Evolutionary conservation across 2,797 vertebrate genomes (phyloP).

Genomic region (Gymnothorax javanicus): DNA sequence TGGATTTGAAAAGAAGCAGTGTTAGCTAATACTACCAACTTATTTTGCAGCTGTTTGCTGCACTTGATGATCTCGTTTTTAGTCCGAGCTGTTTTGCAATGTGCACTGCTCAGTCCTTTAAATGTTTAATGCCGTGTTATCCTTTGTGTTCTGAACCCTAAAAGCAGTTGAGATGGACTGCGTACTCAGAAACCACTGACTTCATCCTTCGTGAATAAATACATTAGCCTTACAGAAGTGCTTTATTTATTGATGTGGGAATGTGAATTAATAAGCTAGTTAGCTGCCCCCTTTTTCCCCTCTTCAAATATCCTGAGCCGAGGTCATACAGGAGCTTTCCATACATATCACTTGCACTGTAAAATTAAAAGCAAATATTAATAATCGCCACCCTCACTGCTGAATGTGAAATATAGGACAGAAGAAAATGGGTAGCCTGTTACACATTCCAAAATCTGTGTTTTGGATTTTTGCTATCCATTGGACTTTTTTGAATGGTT

Average conservation of each 20-base stretch:
- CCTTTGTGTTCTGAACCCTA: not conserved
- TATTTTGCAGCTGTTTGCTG: not conserved
- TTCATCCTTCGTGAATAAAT: not conserved
- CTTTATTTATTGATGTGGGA: not conserved
- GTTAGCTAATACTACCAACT: not conserved
- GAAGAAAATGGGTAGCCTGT: constrained; percentile 39
- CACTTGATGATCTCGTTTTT: not conserved
- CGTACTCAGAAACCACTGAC: not conserved
- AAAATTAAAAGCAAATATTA: constrained; percentile 86
- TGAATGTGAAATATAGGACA: constrained; percentile 69
- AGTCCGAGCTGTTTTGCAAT: not conserved
- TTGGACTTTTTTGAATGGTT: constrained; percentile 37
- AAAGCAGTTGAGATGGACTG: not conserved
- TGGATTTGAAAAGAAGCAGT: not conserved
- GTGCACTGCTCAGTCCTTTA: not conserved
- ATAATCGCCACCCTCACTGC: constrained; percentile 69
- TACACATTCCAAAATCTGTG: constrained; percentile 67
- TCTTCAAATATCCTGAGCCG: constrained; percentile 66
- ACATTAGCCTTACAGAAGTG: not conserved
- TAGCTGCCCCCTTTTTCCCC: not conserved
- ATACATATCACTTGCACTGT: constrained; percentile 55
- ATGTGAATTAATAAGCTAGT: not conserved
- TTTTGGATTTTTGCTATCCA: not conserved
- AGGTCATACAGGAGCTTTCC: constrained; percentile 52
- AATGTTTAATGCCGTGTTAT: not conserved